A percentile compares a stretch with the other conserved stretches of the same genome.
These are phyloP conservation scores for Toxotes jaculatrix DNA, from an alignment of 2,113 vertebrate genomes.

Conservation along the genomic window DNA sequence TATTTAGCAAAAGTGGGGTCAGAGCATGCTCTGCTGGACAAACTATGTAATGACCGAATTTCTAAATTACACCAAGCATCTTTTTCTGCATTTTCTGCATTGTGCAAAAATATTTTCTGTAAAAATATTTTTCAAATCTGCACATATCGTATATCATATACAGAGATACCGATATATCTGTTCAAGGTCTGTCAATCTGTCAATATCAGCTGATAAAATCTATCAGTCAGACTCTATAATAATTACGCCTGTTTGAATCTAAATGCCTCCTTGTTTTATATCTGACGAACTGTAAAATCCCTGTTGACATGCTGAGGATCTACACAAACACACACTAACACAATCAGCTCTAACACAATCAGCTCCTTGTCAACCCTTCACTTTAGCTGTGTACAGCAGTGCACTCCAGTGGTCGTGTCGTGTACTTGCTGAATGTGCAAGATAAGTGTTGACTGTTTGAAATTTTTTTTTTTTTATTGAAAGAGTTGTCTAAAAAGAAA, in stretches of 20 bases:
- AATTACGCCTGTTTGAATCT: neutral
- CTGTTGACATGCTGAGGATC: neutral
- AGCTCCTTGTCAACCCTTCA: neutral
- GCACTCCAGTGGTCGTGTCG: conserved; percentile 49
- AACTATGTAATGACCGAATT: neutral
- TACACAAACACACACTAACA: neutral
- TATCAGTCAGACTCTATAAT: too few species aligned
- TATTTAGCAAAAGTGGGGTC: neutral
- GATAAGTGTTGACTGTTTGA: conserved; percentile 49
- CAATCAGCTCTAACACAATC: neutral
- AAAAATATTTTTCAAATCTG: too few species aligned
- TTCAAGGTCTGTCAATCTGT: too few species aligned
- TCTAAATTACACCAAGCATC: neutral
- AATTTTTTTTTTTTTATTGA: conserved; percentile 91
- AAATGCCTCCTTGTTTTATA: neutral
- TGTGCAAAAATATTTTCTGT: too few species aligned
- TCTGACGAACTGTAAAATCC: neutral
- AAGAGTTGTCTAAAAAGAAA: conserved; percentile 97
- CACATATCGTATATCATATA: too few species aligned
- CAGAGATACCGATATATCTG: too few species aligned
- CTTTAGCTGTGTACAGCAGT: neutral
- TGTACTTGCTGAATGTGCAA: neutral
- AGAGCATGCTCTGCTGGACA: neutral
- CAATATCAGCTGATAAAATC: too few species aligned
- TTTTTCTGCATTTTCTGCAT: too few species aligned